Base-by-base conservation (phyloP, 2,888 invertebrate genomes). In the Noctua janthe region DNA sequence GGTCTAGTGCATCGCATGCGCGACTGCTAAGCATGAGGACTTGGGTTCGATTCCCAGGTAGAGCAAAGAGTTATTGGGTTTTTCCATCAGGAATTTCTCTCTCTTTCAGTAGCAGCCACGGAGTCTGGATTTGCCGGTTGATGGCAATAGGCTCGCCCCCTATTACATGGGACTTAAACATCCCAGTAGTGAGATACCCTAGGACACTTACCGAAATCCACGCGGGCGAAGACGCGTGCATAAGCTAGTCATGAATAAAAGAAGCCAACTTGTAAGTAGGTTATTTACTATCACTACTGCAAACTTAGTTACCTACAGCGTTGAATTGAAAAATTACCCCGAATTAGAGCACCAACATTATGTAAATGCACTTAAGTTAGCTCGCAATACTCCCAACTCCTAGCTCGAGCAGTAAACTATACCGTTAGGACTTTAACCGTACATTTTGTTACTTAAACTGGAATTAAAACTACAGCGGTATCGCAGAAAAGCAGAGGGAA, bases 341-440 rank as follows among this genome's bases (percentile, higher is more conserved):
- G 23, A 83, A 83, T 84, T 71, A 59, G 4, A 62, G 59, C 23
- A 59, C 11, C 0, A 81, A 49, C 39, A 84, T 72, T 82, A 72
- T 84, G 84, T 84, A 82, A 74, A 84, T 86, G 71, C 66, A 47
- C 49, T 74, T 64, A 67, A 71, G 23, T 64, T 51, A 56, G 69
- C 54, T 71, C 35, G 20, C 29, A 80, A 56, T 59, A 17, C 49
- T 51, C 7, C 56, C 15, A 56, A 71, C 71, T 66, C 8, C 51
- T 29, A 59, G 69, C 75, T 70, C 76, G 3, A 80, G 49, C 71
- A 29, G 64, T 54, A 73, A 86, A 73, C 70, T 86, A n/a, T 59
- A 71, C 56, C 39, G 23, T 73, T 49, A 54, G n/a, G 47, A 62
- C 47, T 78, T 62, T 15, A 54, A 54, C n/a, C 35, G 56, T 59